Evolutionary conservation across 1,140 invertebrate genomes (phyloP).

Genomic region (Drosophila repleta): DNA sequence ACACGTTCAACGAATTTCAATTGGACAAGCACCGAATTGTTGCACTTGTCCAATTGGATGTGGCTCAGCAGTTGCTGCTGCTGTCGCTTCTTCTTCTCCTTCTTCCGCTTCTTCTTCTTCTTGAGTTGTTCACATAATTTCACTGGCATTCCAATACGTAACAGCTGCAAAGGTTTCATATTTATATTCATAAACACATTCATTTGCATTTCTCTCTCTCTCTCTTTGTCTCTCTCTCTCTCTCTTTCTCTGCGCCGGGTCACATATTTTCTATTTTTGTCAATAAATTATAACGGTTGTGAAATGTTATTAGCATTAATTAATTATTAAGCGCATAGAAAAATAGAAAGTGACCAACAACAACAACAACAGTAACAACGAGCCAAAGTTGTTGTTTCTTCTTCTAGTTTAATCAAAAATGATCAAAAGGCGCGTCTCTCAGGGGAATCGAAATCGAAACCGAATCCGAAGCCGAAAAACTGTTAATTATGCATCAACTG

Average conservation of each 20-base stretch:
- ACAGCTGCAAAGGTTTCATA: constrained; percentile 26
- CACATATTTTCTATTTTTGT: constrained; percentile 70
- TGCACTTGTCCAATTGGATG: constrained; percentile 1
- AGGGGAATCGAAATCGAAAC: constrained; percentile 48
- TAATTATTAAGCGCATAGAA: constrained; percentile 77
- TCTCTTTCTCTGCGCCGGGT: constrained; percentile 8
- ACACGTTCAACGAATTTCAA: no score
- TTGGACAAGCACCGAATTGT: no score
- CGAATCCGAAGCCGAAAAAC: constrained; percentile 32
- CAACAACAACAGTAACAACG: constrained; percentile 1
- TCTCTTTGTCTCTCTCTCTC: constrained; percentile 24
- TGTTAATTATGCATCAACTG: constrained; percentile 61
- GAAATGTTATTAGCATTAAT: constrained; percentile 83
- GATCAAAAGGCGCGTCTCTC: constrained; percentile 41
- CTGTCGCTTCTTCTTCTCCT: not conserved
- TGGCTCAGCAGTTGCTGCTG: not conserved
- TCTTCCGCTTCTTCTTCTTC: not conserved
- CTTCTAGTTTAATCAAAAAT: constrained; percentile 41
- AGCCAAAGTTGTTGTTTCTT: no score
- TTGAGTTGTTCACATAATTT: constrained; percentile 43
- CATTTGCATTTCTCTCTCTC: constrained; percentile 53
- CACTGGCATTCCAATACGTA: constrained; percentile 65
- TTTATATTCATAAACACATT: constrained; percentile 43
- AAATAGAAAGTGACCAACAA: constrained; percentile 75
- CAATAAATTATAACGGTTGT: constrained; percentile 82